These are phyloP conservation scores for Drosophila cardini DNA, from an alignment of 1,140 invertebrate species.

Conservation along the genomic window DNA sequence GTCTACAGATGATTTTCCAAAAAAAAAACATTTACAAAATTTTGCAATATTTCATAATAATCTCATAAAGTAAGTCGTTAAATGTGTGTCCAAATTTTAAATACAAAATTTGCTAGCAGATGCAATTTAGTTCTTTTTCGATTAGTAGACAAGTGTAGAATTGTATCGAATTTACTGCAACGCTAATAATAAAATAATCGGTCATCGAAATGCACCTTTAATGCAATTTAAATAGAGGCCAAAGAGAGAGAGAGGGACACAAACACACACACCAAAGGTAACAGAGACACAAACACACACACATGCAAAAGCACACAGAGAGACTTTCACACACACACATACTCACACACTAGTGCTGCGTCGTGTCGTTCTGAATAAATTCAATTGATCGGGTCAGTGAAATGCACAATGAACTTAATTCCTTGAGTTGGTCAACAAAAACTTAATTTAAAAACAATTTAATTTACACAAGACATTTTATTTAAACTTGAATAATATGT, in stretches of 20 bases:
- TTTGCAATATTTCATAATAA: slow-evolving; percentile 58
- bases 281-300: background rate
- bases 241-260: background rate
- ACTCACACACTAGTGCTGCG: no score
- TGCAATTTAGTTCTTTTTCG: background rate
- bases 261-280: background rate
- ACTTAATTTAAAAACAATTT: no score
- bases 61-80: slow-evolving; percentile 50
- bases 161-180: slow-evolving; percentile 31
- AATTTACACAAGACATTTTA: no score
- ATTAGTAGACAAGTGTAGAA: background rate
- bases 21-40: slow-evolving; percentile 20
- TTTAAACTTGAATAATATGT: no score
- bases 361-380: no score
- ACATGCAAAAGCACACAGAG: no score
- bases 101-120: background rate
- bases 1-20: slow-evolving; percentile 2
- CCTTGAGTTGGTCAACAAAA: no score
- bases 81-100: slow-evolving; percentile 13
- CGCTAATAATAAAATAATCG: slow-evolving; percentile 31
- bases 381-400: no score
- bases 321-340: no score
- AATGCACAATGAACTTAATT: no score
- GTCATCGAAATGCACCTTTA: slow-evolving; percentile 27
- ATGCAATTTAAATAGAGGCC: slow-evolving; percentile 1